A percentile compares a stretch with the other conserved stretches of the same genome.
These are phyloP conservation scores for Magallana ariakensis DNA, from an alignment of 1,140 invertebrate species.

Conservation along the genomic window DNA sequence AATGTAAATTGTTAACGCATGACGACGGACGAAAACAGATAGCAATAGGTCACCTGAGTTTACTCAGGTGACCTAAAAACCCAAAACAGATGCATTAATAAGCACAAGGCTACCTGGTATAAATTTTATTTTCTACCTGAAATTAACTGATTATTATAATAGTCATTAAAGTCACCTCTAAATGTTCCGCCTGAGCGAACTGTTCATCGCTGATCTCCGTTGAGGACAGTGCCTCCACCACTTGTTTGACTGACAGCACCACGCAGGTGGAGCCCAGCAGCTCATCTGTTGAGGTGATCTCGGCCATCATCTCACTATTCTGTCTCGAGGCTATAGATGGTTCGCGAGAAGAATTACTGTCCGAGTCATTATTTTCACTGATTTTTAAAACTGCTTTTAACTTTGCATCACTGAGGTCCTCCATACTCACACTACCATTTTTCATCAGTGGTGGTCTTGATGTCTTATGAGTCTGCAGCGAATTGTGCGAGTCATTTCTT, in stretches of 20 bases:
- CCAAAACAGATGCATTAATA: too few relatives aligned
- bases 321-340: constrained; percentile 29
- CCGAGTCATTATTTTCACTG: constrained; percentile 33
- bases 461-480: background rate
- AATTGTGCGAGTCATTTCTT: background rate
- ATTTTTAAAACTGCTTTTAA: constrained; percentile 52
- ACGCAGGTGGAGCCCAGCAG: background rate
- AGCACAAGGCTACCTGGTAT: too few relatives aligned
- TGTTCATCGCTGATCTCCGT: constrained; percentile 55
- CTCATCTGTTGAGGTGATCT: background rate
- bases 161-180: constrained; percentile 55
- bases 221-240: constrained; percentile 55
- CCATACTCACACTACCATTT: constrained; percentile 61
- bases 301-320: background rate
- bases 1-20: too few relatives aligned
- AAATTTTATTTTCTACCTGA: too few relatives aligned
- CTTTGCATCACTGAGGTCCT: constrained; percentile 62
- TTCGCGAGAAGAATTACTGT: constrained; percentile 30
- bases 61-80: too few relatives aligned
- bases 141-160: too few relatives aligned
- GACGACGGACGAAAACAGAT: too few relatives aligned
- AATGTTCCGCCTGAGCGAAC: constrained; percentile 45
- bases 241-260: constrained; percentile 18
- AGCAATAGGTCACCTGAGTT: too few relatives aligned
- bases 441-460: background rate